Evolutionary conservation across 2,113 vertebrate genomes (phyloP).

Genomic region (Eudyptes chrysolophus): DNA sequence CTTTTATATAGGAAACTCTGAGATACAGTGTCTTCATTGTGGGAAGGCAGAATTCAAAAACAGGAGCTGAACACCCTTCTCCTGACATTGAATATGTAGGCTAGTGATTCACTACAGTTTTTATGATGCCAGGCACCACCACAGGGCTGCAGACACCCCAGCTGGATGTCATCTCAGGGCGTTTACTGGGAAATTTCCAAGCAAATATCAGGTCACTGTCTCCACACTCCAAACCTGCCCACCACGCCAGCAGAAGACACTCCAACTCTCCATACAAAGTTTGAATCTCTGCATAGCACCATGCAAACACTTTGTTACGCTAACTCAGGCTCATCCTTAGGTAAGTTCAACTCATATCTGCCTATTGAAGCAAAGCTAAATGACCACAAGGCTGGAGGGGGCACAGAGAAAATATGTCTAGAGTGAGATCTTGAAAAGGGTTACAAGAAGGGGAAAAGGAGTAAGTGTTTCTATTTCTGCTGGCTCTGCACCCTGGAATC

Average conservation of each 20-base stretch:
- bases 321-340: not conserved
- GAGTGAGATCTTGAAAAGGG: not conserved
- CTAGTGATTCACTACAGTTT: not conserved
- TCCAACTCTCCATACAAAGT: not conserved
- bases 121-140: not conserved
- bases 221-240: not conserved
- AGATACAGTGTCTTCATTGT: not conserved
- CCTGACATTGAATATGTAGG: not conserved
- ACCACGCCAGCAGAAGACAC: not conserved
- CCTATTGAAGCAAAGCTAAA: not conserved
- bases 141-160: not conserved
- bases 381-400: not conserved
- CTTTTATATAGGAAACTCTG: not conserved
- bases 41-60: not conserved
- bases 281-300: not conserved
- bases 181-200: not conserved
- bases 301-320: not conserved
- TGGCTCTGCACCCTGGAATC: not conserved
- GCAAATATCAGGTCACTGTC: not conserved
- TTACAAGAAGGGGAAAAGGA: not conserved
- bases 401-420: not conserved
- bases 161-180: not conserved
- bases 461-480: not conserved
- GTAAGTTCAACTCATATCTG: not conserved
- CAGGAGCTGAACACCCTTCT: not conserved